phyloP scores from a whole-genome alignment of 1,140 invertebrate species.

The Drosophila asahinai region DNA sequence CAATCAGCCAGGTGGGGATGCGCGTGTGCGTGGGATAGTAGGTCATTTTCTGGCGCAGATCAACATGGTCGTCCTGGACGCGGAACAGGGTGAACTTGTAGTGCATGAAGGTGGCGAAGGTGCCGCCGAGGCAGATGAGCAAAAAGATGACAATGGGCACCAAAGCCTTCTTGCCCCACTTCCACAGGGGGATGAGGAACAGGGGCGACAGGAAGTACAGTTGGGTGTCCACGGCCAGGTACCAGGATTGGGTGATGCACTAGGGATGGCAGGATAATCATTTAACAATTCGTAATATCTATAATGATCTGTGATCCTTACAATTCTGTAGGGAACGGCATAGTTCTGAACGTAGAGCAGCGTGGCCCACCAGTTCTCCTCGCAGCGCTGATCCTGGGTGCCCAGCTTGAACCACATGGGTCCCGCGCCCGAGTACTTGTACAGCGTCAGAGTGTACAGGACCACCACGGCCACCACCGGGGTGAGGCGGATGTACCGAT shows the following conservation, averaged over 20 bases:
- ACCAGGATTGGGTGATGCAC: conserved; percentile 97
- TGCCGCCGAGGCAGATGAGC: conserved; percentile 87
- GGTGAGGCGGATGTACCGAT: conserved; percentile 87
- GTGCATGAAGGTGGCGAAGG: conserved; percentile 88
- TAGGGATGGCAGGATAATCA: conserved; percentile 68
- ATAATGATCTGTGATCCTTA: conserved; percentile 38
- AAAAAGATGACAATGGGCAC: conserved; percentile 86
- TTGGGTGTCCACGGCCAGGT: conserved; percentile 94
- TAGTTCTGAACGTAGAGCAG: conserved; percentile 95
- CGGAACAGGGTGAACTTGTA: conserved; percentile 86
- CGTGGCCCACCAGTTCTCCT: conserved; percentile 93
- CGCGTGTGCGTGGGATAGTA: conserved; percentile 85
- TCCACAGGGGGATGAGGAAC: conserved; percentile 90
- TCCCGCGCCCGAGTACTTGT: conserved; percentile 87
- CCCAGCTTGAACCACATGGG: conserved; percentile 87
- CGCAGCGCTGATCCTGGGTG: conserved; percentile 88
- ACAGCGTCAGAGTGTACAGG: conserved; percentile 85
- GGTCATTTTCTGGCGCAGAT: conserved; percentile 81
- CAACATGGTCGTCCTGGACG: conserved; percentile 77
- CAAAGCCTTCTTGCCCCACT: conserved; percentile 88
- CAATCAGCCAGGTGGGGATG: conserved; percentile 87
- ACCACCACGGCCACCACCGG: conserved; percentile 87
- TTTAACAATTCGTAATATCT: not conserved
- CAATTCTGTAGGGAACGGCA: conserved; percentile 85
- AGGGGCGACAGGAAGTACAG: conserved; percentile 92